Evolutionary conservation across 2,113 vertebrate genomes (phyloP).

Genomic region (Cepphus grylle): DNA sequence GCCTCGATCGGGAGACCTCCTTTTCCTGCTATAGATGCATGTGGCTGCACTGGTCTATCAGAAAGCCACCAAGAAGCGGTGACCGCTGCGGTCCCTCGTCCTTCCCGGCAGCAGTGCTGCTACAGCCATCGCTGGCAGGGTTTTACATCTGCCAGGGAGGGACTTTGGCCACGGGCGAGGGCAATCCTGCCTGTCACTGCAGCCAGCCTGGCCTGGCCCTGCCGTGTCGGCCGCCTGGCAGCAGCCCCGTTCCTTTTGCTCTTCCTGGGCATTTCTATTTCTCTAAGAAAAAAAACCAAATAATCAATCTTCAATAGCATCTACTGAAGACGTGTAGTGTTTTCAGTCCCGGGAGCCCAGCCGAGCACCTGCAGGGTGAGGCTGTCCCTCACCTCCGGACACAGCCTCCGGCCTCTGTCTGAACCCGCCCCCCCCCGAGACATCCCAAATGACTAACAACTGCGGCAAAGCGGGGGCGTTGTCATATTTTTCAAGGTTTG

Average conservation of each 20-base stretch:
- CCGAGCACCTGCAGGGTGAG: neutral
- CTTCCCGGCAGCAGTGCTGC: neutral
- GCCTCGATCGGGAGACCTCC: neutral
- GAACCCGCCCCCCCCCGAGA: accelerated
- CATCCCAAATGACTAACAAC: neutral
- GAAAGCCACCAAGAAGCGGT: neutral
- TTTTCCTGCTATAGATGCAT: neutral
- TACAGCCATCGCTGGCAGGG: accelerated
- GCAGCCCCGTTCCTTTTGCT: neutral
- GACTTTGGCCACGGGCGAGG: neutral
- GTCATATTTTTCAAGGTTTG: neutral
- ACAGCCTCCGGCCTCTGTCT: neutral
- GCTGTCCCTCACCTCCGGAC: neutral
- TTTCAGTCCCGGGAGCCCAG: neutral
- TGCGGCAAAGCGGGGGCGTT: neutral
- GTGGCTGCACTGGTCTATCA: neutral
- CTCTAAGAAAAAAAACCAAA: neutral
- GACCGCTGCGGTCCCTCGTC: neutral
- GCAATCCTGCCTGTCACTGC: neutral
- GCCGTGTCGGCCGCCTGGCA: accelerated
- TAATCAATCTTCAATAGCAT: neutral
- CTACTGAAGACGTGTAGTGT: neutral
- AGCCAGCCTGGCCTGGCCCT: neutral
- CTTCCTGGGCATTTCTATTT: neutral
- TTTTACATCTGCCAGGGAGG: neutral